phyloP scores from a whole-genome alignment of 2,113 vertebrate genomes.

The Plotosus lineatus region DNA sequence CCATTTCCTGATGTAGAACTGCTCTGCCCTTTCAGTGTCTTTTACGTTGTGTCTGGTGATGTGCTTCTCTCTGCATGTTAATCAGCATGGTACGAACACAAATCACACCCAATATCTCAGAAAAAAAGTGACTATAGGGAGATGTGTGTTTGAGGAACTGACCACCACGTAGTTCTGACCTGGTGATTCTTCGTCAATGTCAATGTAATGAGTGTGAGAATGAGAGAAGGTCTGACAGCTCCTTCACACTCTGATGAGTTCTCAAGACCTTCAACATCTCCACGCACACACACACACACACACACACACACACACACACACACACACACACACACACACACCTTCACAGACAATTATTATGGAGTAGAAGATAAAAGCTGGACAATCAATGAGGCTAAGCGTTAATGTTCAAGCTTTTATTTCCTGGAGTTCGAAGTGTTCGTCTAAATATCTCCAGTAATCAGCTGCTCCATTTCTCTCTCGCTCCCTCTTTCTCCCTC shows the following conservation, averaged over 20 bases:
- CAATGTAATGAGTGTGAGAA: background rate
- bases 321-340: background rate
- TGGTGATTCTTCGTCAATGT: background rate
- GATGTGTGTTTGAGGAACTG: background rate
- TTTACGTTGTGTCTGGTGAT: background rate
- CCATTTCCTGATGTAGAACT: background rate
- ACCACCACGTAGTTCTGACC: background rate
- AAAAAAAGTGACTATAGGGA: background rate
- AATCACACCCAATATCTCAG: background rate
- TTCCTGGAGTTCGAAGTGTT: too few species aligned
- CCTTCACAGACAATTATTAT: background rate
- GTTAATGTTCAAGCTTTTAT: constrained; percentile 9
- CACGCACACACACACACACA: background rate
- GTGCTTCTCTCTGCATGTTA: background rate
- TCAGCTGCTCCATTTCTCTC: background rate
- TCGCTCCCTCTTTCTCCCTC: background rate
- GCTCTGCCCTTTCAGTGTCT: background rate
- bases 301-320: too few species aligned
- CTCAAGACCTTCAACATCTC: background rate
- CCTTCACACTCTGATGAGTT: constrained; percentile 1
- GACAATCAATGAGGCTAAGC: background rate
- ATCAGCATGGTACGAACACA: background rate
- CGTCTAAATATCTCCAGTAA: too few species aligned
- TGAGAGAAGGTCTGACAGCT: background rate
- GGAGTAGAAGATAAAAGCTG: constrained; percentile 29